Percentiles rank a stretch among this genome's conserved stretches.
Conservation (phyloP, 2,113 vertebrate genomes). For the Tachysurus fulvidraco region DNA sequence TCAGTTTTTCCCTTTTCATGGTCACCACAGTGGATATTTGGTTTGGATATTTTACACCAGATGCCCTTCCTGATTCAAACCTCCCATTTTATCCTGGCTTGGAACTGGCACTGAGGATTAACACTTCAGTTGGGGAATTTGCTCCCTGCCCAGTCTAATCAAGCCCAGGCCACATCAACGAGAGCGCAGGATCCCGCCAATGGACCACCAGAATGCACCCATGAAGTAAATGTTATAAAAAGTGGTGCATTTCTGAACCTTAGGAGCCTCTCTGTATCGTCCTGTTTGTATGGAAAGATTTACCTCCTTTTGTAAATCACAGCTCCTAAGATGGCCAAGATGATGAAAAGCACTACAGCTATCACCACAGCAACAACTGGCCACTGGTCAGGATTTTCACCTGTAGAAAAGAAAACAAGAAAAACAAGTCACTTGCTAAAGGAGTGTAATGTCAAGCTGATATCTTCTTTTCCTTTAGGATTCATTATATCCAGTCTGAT, state of each 20-base stretch:
- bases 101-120: too few relatives aligned
- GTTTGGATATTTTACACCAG: too few relatives aligned
- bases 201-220: neutral
- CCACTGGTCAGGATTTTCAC: neutral
- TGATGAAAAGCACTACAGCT: neutral
- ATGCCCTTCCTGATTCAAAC: too few relatives aligned
- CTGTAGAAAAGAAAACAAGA: neutral
- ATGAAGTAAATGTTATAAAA: neutral
- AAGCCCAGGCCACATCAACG: too few relatives aligned
- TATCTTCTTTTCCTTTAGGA: neutral
- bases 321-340: neutral
- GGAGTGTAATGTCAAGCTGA: neutral
- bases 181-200: too few relatives aligned
- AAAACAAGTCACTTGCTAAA: neutral
- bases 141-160: too few relatives aligned
- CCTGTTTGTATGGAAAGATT: neutral
- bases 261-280: too few relatives aligned
- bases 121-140: too few relatives aligned
- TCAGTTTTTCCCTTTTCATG: too few relatives aligned
- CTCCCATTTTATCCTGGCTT: too few relatives aligned
- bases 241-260: neutral
- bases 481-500: neutral
- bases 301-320: constrained; percentile 22
- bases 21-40: too few relatives aligned
- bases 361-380: neutral